Percentiles rank a stretch among this genome's conserved stretches.
phyloP scores from a whole-genome alignment of 1,140 invertebrate species.

The Ceratina japonica region DNA sequence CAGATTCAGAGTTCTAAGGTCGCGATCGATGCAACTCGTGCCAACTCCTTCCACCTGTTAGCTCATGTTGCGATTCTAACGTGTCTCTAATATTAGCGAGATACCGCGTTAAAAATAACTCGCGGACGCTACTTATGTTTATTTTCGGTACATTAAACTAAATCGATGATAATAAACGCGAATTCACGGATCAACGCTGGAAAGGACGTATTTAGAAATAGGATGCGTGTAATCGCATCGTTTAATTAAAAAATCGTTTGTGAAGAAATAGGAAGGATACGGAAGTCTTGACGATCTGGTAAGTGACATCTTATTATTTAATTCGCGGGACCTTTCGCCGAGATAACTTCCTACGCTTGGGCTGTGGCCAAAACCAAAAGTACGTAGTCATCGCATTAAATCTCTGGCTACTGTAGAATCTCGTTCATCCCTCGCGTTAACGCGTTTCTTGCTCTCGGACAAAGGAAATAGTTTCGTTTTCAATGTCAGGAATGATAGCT shows the following conservation, averaged over 20 bases:
- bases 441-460: too few relatives aligned
- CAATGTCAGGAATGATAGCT: too few relatives aligned
- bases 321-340: not conserved
- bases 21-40: conserved; percentile 14
- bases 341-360: conserved; percentile 9
- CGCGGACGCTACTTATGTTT: conserved; percentile 24
- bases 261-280: not conserved
- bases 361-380: conserved; percentile 15
- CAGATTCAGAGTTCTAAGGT: not conserved
- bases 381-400: not conserved
- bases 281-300: not conserved
- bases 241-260: too few relatives aligned
- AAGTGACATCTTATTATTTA: conserved; percentile 4
- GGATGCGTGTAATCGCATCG: too few relatives aligned
- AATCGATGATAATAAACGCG: not conserved
- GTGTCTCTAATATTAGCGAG: conserved; percentile 51
- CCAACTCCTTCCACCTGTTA: conserved; percentile 64
- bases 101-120: conserved; percentile 57
- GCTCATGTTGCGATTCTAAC: conserved; percentile 13
- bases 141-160: conserved; percentile 17
- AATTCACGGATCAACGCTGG: not conserved
- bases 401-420: not conserved
- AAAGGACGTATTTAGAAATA: too few relatives aligned
- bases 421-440: not conserved
- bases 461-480: too few relatives aligned